Conservation (phyloP, 1,140 invertebrate species). For the Listronotus oregonensis region DNA sequence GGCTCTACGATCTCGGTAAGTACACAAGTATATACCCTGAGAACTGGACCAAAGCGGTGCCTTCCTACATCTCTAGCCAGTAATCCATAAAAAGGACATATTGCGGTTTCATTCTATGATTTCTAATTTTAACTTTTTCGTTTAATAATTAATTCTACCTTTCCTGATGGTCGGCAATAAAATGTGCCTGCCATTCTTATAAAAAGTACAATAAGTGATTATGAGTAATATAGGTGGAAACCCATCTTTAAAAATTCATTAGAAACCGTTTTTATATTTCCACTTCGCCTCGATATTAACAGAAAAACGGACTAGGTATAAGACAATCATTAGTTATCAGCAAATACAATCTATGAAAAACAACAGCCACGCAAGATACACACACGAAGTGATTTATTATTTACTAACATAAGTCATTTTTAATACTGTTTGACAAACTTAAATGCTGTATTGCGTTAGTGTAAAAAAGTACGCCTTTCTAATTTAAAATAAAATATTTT, state of each 20-base stretch:
- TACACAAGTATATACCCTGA: too few relatives aligned
- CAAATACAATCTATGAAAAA: constrained; percentile 18
- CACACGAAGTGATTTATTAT: constrained; percentile 22
- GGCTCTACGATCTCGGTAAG: too few relatives aligned
- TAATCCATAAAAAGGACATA: too few relatives aligned
- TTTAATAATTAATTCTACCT: too few relatives aligned
- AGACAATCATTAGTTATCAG: constrained; percentile 29
- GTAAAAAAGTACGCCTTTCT: too few relatives aligned
- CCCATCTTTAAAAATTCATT: constrained; percentile 24
- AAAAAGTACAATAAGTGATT: constrained; percentile 7
- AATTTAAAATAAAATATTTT: too few relatives aligned
- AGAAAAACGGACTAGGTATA: constrained; percentile 16
- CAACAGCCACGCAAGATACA: constrained; percentile 18
- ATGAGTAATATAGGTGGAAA: constrained; percentile 9
- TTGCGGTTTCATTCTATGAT: too few relatives aligned
- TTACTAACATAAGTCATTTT: constrained; percentile 23
- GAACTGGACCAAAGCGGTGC: too few relatives aligned
- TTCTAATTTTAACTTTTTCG: too few relatives aligned
- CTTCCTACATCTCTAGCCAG: too few relatives aligned
- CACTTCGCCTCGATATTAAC: constrained; percentile 4
- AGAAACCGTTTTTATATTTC: constrained; percentile 10
- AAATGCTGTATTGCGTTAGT: neutral
- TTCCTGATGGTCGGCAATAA: too few relatives aligned
- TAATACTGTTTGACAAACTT: constrained; percentile 21
- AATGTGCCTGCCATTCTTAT: too few relatives aligned